Evolutionary conservation across 2,888 invertebrate genomes (phyloP), one percentile per base, ranked within the genome.

Genomic region (Campoplex nolae): DNA sequence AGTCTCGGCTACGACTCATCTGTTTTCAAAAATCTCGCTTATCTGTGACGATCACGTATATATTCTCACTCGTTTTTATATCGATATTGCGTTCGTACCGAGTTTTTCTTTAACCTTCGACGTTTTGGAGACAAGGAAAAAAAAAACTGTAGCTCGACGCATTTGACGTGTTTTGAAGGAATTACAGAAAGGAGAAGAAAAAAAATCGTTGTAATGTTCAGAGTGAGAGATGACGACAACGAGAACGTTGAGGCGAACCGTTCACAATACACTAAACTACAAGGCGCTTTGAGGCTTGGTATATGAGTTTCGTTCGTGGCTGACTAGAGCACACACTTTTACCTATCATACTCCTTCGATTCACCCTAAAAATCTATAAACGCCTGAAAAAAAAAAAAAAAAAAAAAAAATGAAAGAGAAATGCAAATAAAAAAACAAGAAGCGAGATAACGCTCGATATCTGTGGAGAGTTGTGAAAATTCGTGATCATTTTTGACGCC

Each of bases 301-400:
- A 73, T 71, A 85, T 71, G 79, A 92, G 85, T 91, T 90, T 91
- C 91, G 87, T 91, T 90, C 89, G 91, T 93, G 90, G 91, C 92
- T 93, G 93, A 93, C 93, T 93, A 93, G 93, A 92, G 92, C 92
- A 92, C 92, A 92, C 92, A 92, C 91, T 89, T 92, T 90, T 80
- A 85, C 87, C 85, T 89, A 90, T 73, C 23, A 88, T 78, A 84
- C 82, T 87, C 77, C 77, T 58, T 75, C 35, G 56, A 67, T 73
- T 83, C 67, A 80, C 62, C 75, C 71, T 83, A 76, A 81, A 84
- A 77, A 85, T 73, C 75, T 84, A 82, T 88, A 58, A 65, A 77
- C 86, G 74, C 81, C 56, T 32, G 42, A 32, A 75, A n/a, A 62
- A 75, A 58, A 51, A 73, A 77, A 74, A 65, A 51, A 73, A 77